phyloP scores from a whole-genome alignment of 2,113 vertebrate species.

The Jaculus jaculus region DNA sequence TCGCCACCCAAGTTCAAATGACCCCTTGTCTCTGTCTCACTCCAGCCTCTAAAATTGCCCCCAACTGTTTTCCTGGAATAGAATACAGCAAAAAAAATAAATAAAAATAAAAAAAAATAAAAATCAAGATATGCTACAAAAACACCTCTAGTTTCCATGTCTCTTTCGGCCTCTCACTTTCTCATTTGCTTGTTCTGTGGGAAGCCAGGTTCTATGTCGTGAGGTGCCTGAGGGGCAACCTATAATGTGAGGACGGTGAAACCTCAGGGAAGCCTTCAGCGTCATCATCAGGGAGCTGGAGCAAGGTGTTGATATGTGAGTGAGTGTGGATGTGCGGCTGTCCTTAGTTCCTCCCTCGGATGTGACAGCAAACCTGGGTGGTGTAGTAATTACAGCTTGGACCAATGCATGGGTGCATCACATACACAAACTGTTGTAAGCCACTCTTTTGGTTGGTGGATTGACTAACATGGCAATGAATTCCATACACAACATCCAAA shows the following conservation, averaged over 20 bases:
- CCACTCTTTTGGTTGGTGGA: background rate
- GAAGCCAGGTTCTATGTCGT: background rate
- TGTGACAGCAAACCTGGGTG: background rate
- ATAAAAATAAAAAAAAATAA: background rate
- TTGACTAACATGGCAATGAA: background rate
- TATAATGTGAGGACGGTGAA: background rate
- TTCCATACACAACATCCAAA: background rate
- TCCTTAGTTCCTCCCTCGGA: too few relatives aligned
- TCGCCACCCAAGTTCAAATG: background rate
- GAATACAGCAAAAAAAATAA: background rate
- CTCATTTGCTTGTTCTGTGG: background rate
- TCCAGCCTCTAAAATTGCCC: background rate
- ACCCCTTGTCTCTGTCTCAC: background rate
- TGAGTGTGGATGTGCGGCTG: background rate
- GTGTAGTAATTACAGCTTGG: background rate
- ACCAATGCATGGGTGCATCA: background rate
- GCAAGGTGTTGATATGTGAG: background rate
- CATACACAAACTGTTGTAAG: background rate
- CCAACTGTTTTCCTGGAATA: background rate
- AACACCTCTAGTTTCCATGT: background rate
- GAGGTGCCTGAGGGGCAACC: background rate
- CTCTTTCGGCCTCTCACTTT: background rate
- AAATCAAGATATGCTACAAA: background rate
- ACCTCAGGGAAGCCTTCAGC: background rate
- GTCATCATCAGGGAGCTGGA: background rate